Percentiles rank a stretch among this genome's conserved stretches.
Conservation (phyloP, 2,888 invertebrate species). For the Hartigia nigra region DNA sequence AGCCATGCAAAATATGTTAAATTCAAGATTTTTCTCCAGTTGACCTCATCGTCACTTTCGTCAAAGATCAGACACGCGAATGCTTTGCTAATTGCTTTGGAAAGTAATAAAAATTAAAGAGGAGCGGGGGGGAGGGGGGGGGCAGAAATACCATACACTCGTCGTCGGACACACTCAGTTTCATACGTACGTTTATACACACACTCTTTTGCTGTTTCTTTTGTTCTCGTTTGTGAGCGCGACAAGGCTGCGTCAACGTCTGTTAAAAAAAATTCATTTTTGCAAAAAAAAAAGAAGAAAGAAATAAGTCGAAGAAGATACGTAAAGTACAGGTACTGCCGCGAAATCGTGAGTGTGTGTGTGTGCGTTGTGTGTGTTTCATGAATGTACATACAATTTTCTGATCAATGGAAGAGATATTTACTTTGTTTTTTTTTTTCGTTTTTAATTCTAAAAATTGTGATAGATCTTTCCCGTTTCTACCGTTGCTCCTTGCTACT, state of each 20-base stretch:
- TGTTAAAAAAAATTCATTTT: slow-evolving; percentile 45
- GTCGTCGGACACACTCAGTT: not conserved
- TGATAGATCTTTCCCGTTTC: slow-evolving; percentile 30
- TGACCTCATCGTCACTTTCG: not conserved
- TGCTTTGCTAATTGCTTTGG: not conserved
- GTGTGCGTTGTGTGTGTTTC: not conserved
- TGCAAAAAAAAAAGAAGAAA: slow-evolving; percentile 26
- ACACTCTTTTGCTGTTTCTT: slow-evolving; percentile 2
- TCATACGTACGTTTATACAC: not conserved
- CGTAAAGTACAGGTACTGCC: slow-evolving; percentile 56
- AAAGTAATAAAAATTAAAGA: not conserved
- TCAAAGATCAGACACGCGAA: not conserved
- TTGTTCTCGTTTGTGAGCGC: not conserved
- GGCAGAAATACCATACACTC: too few relatives aligned
- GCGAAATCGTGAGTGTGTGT: slow-evolving; percentile 23
- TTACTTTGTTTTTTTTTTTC: not conserved
- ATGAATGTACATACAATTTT: not conserved
- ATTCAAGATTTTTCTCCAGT: not conserved
- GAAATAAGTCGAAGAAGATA: slow-evolving; percentile 38
- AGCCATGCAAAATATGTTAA: not conserved
- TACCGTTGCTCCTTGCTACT: slow-evolving; percentile 24
- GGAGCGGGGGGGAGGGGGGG: not conserved
- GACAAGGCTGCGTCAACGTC: slow-evolving; percentile 24
- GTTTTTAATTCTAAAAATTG: slow-evolving; percentile 40
- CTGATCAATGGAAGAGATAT: slow-evolving; percentile 33